Conservation (phyloP, 1,140 invertebrate species). For the Hyposmocoma kahamanoa region DNA sequence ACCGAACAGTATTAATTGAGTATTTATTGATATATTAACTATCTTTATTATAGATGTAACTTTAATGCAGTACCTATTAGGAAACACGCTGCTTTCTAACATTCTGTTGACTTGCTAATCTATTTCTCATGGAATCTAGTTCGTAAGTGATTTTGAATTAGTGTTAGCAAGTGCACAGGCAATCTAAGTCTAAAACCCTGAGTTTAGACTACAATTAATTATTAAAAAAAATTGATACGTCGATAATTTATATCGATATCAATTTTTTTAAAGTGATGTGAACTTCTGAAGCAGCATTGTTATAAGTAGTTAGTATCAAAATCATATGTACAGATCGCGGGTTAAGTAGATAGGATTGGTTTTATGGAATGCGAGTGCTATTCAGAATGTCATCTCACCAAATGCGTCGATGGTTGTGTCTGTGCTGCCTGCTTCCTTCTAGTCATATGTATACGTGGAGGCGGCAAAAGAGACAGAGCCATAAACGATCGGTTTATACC, state of each 20-base stretch:
- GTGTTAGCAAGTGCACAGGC: constrained; percentile 31
- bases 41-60: too few relatives aligned
- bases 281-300: constrained; percentile 24
- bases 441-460: too few relatives aligned
- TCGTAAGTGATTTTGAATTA: constrained; percentile 11
- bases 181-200: not conserved
- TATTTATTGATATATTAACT: constrained; percentile 35
- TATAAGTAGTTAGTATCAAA: constrained; percentile 7
- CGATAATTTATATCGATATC: constrained; percentile 14
- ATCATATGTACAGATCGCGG: constrained; percentile 11
- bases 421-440: not conserved
- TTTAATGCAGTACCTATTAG: too few relatives aligned
- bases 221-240: constrained; percentile 28
- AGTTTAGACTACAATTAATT: too few relatives aligned
- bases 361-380: constrained; percentile 20
- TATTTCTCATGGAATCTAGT: constrained; percentile 14
- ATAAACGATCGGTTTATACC: too few relatives aligned
- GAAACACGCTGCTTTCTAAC: constrained; percentile 24
- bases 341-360: constrained; percentile 15
- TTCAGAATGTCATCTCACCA: constrained; percentile 33
- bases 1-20: constrained; percentile 48
- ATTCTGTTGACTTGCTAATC: constrained; percentile 1
- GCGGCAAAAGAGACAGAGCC: too few relatives aligned
- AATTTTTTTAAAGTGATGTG: constrained; percentile 31
- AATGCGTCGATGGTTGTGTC: constrained; percentile 25